Evolutionary conservation across 2,888 invertebrate genomes (phyloP).

Genomic region (Odontomyia ornata): DNA sequence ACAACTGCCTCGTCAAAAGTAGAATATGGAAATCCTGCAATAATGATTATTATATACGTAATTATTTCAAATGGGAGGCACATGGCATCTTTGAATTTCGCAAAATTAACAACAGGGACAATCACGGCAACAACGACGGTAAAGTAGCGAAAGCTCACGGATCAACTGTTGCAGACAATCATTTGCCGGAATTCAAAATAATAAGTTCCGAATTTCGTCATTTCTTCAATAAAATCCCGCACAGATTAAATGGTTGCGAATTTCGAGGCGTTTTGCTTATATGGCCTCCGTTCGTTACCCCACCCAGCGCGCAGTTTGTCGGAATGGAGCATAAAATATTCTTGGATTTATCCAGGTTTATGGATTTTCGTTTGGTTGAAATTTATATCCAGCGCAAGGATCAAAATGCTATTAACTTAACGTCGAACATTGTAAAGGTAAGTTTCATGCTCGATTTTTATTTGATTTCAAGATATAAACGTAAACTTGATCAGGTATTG

Average conservation of each 20-base stretch:
- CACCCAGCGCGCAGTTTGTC: background rate
- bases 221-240: constrained; percentile 46
- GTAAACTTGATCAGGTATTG: no score
- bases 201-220: constrained; percentile 27
- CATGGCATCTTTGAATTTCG: constrained; percentile 44
- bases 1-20: background rate
- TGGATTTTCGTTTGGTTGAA: constrained; percentile 41
- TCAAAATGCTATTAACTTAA: background rate
- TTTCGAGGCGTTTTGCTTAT: constrained; percentile 39
- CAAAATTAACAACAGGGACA: constrained; percentile 5
- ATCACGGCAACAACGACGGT: background rate
- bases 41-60: constrained; percentile 21
- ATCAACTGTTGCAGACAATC: background rate
- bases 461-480: no score
- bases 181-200: background rate
- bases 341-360: constrained; percentile 43
- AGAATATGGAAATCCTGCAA: background rate
- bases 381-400: constrained; percentile 1
- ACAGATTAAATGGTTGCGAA: constrained; percentile 34
- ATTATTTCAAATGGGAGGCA: constrained; percentile 41
- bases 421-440: constrained; percentile 12
- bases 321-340: constrained; percentile 47
- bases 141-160: background rate
- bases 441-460: background rate
- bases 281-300: constrained; percentile 48